A percentile compares a stretch with the other conserved stretches of the same genome.
phyloP scores from a whole-genome alignment of 2,797 vertebrate species.

The Hirundo rustica region DNA sequence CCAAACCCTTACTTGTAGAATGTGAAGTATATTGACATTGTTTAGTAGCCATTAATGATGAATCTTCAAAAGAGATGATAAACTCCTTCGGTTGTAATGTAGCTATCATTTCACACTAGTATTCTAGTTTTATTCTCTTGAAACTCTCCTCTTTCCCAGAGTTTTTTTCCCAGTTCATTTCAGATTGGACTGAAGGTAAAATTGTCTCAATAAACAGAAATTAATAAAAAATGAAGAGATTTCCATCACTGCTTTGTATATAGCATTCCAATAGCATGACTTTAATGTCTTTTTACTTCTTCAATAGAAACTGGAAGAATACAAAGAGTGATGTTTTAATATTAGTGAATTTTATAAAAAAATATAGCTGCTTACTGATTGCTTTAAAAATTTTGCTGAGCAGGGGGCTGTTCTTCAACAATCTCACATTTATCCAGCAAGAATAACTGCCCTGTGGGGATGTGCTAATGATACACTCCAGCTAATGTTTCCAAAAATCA shows the following conservation, averaged over 20 bases:
- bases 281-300: background rate
- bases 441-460: constrained; percentile 42
- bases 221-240: background rate
- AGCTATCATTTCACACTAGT: background rate
- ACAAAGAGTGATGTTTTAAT: background rate
- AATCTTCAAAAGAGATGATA: background rate
- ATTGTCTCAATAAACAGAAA: background rate
- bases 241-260: background rate
- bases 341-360: background rate
- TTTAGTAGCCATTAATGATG: background rate
- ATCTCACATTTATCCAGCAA: constrained; percentile 7
- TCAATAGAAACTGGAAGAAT: background rate
- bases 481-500: constrained; percentile 58
- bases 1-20: background rate
- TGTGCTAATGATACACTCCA: constrained; percentile 47
- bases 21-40: background rate
- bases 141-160: background rate
- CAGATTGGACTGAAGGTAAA: background rate
- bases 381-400: constrained; percentile 21
- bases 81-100: background rate
- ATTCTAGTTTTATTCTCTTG: background rate
- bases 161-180: background rate
- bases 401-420: constrained; percentile 1
- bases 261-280: background rate
- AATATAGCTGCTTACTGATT: background rate